phyloP scores from a whole-genome alignment of 1,140 invertebrate genomes.

The Neoseiulus cucumeris region DNA sequence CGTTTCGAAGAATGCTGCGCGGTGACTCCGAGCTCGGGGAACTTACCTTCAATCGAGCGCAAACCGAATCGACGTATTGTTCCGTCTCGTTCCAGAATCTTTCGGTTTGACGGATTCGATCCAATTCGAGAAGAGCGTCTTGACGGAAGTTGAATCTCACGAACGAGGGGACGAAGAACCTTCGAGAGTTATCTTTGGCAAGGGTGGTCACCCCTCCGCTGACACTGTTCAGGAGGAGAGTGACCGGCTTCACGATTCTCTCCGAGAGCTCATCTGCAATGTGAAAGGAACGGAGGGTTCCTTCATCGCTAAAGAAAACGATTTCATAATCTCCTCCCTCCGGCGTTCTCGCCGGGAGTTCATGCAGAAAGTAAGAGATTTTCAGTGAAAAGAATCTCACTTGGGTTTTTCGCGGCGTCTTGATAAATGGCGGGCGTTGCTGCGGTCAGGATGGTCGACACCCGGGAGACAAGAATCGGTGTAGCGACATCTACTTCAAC shows the following conservation, averaged over 20 bases:
- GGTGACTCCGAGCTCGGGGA: too few relatives aligned
- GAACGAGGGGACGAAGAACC: neutral
- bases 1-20: too few relatives aligned
- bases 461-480: too few relatives aligned
- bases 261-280: neutral
- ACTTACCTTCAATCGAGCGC: neutral
- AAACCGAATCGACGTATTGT: neutral
- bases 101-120: neutral
- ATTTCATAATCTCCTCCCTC: neutral
- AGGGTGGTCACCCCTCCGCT: neutral
- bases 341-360: neutral
- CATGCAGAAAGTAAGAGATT: too few relatives aligned
- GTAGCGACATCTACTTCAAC: too few relatives aligned
- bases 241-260: neutral
- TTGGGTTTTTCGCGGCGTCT: too few relatives aligned
- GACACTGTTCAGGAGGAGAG: neutral
- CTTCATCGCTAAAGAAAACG: neutral
- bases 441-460: too few relatives aligned
- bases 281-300: neutral
- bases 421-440: too few relatives aligned
- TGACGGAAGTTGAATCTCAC: neutral
- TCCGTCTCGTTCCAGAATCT: neutral
- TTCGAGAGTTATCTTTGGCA: neutral
- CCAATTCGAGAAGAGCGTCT: neutral
- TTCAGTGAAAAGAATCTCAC: too few relatives aligned